Conservation (phyloP, 2,113 vertebrate genomes). For the Cygnus atratus region DNA sequence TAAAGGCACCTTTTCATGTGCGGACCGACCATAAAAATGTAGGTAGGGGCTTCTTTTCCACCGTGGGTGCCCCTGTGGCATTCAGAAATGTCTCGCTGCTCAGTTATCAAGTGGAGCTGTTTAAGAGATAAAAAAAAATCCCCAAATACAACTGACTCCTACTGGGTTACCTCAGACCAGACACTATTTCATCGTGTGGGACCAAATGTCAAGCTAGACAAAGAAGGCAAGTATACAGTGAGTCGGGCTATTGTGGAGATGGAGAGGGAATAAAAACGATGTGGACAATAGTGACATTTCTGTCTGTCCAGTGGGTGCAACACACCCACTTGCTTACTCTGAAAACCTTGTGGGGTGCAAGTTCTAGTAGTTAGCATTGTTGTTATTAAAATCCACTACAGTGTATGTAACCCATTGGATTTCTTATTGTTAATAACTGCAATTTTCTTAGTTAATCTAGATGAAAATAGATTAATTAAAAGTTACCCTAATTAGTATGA, state of each 20-base stretch:
- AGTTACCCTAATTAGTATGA: constrained; percentile 19
- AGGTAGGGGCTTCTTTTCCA: constrained; percentile 23
- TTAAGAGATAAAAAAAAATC: neutral
- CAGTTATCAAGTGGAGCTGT: neutral
- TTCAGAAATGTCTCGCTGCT: neutral
- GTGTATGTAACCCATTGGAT: neutral
- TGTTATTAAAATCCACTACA: neutral
- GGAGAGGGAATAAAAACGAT: neutral
- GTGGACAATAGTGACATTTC: constrained; percentile 60
- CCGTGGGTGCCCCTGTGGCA: neutral
- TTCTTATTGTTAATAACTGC: neutral
- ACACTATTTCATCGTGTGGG: neutral
- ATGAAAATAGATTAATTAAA: constrained; percentile 42
- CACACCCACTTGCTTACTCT: constrained; percentile 27
- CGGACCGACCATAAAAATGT: constrained; percentile 30
- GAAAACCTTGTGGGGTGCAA: neutral
- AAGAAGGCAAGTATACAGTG: constrained; percentile 24
- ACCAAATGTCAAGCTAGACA: constrained; percentile 65
- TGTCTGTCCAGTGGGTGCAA: constrained; percentile 40
- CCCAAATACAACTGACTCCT: neutral
- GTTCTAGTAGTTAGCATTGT: rapidly evolving
- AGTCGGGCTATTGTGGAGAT: constrained; percentile 39
- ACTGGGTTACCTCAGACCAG: constrained; percentile 12
- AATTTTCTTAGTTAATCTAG: neutral
- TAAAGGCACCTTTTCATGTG: constrained; percentile 61